Percentiles rank a stretch among this genome's conserved stretches.
Conservation (phyloP, 2,888 invertebrate species). For the Lasioglossum leucozonium region DNA sequence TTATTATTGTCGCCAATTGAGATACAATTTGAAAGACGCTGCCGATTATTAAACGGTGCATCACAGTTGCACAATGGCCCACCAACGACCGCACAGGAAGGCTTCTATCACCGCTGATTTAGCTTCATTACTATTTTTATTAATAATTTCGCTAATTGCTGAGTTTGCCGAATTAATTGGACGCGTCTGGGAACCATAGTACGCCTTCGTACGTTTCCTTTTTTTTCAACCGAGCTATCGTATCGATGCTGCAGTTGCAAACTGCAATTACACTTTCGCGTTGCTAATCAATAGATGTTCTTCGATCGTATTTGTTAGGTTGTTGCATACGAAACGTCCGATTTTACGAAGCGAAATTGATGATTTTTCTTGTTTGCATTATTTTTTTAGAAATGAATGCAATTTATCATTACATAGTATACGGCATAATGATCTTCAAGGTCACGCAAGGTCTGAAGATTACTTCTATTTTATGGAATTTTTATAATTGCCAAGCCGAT, state of each 20-base stretch:
- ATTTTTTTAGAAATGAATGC: no score
- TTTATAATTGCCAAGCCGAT: neutral
- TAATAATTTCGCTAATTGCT: constrained; percentile 82
- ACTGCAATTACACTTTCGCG: neutral
- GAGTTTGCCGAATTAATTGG: constrained; percentile 81
- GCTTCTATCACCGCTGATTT: constrained; percentile 82
- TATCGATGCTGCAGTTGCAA: neutral
- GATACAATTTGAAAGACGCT: constrained; percentile 76
- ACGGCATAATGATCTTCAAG: no score
- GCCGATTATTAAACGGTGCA: constrained; percentile 73
- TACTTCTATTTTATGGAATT: neutral
- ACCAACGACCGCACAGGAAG: constrained; percentile 82
- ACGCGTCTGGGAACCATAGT: constrained; percentile 75
- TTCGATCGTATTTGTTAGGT: neutral
- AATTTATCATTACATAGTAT: no score
- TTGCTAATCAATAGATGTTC: neutral
- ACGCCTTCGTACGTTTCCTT: constrained; percentile 42
- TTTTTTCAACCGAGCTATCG: neutral
- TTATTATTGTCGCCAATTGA: constrained; percentile 74
- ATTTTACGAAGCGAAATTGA: no score
- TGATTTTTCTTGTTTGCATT: no score
- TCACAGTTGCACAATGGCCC: constrained; percentile 67
- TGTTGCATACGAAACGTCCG: neutral
- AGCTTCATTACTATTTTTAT: constrained; percentile 81
- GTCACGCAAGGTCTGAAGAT: no score